Percentiles rank a stretch among this genome's conserved stretches.
phyloP scores from a whole-genome alignment of 2,113 vertebrate genomes.

The Antennarius striatus region DNA sequence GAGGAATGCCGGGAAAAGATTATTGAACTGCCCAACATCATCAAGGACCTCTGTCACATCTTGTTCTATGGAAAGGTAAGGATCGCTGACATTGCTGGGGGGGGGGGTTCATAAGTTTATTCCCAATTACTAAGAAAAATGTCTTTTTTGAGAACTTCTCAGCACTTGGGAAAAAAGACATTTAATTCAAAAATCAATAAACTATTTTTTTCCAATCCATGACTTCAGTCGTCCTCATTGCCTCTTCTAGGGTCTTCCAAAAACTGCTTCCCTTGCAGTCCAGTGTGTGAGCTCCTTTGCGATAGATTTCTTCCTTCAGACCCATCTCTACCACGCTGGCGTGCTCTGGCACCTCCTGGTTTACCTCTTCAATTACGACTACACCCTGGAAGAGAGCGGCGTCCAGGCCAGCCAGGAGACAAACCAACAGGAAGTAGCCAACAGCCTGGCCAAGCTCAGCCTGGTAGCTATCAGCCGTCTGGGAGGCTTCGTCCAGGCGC shows the following conservation, averaged over 20 bases:
- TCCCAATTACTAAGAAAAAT: not conserved
- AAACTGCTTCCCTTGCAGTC: conserved; percentile 88
- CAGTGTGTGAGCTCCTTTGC: conserved; percentile 96
- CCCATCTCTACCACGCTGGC: conserved; percentile 93
- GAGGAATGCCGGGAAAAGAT: conserved; percentile 99
- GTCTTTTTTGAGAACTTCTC: not conserved
- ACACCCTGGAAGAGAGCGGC: conserved; percentile 96
- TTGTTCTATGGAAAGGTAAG: conserved; percentile 93
- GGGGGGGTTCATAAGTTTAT: not conserved
- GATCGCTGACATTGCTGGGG: not conserved
- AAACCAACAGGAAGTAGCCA: conserved; percentile 98
- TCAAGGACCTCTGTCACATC: conserved; percentile 93
- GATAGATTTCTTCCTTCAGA: conserved; percentile 96
- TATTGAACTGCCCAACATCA: conserved; percentile 93
- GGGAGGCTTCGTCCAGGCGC: conserved; percentile 82
- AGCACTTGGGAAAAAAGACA: too few relatives aligned
- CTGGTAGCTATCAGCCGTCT: conserved; percentile 89
- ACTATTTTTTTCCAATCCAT: not conserved
- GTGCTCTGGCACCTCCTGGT: conserved; percentile 94
- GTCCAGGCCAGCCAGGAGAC: conserved; percentile 95
- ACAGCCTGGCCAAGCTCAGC: conserved; percentile 93
- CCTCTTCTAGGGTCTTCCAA: conserved; percentile 84
- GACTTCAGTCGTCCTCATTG: not conserved
- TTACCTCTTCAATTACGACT: conserved; percentile 96
- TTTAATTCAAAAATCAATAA: not conserved